Percentiles rank a stretch among this genome's conserved stretches.
These are phyloP conservation scores for Diorhabda carinulata DNA, from an alignment of 1,140 invertebrate genomes.

Conservation along the genomic window DNA sequence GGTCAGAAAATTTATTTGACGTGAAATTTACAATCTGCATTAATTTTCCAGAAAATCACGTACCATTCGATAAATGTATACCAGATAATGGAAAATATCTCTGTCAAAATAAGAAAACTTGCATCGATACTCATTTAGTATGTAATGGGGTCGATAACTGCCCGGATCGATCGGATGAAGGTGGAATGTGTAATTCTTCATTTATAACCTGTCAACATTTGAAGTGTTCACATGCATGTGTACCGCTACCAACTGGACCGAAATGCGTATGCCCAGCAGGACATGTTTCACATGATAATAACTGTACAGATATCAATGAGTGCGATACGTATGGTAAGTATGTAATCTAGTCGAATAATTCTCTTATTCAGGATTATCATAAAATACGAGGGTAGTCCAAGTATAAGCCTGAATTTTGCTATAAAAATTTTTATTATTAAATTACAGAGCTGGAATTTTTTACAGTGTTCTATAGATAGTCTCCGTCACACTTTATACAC, in stretches of 20 bases:
- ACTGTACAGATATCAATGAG: conserved; percentile 68
- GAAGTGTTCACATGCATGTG: conserved; percentile 49
- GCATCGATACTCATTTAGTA: conserved; percentile 60
- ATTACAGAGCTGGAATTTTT: too few species aligned
- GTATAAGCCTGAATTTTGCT: too few species aligned
- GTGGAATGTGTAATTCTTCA: conserved; percentile 50
- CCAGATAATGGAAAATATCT: conserved; percentile 51
- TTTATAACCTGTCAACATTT: conserved; percentile 45
- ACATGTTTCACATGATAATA: conserved; percentile 37
- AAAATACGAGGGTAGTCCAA: too few species aligned
- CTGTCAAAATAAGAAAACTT: conserved; percentile 58
- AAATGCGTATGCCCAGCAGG: conserved; percentile 51
- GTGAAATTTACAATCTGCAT: not conserved
- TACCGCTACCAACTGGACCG: conserved; percentile 48
- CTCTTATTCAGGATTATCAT: too few species aligned
- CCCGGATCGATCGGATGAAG: conserved; percentile 72
- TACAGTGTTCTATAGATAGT: too few species aligned
- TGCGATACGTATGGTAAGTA: conserved; percentile 63
- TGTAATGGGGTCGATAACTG: conserved; percentile 78
- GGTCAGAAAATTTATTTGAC: too few species aligned
- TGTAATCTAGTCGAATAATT: not conserved
- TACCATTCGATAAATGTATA: conserved; percentile 47
- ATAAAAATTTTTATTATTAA: too few species aligned
- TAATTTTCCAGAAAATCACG: conserved; percentile 34
- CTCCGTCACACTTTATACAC: too few species aligned